A percentile compares a stretch with the other conserved stretches of the same genome.
These are phyloP conservation scores for Carcina quercana DNA, from an alignment of 2,888 invertebrate genomes.

Conservation along the genomic window DNA sequence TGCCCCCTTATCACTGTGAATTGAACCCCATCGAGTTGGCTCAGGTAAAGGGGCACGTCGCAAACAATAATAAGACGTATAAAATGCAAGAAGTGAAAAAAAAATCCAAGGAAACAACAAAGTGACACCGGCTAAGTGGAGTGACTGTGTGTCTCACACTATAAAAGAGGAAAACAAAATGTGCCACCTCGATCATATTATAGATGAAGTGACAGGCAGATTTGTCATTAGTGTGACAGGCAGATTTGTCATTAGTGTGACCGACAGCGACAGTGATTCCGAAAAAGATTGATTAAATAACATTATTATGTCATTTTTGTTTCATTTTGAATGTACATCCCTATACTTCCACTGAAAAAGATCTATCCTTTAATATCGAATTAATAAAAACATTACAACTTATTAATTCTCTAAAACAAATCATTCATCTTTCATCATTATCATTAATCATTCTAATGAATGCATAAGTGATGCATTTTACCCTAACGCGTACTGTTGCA, in stretches of 20 bases:
- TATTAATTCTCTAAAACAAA: too few relatives aligned
- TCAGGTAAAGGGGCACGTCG: constrained; percentile 5
- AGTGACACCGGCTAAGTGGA: not conserved
- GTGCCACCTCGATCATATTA: not conserved
- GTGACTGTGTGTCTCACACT: not conserved
- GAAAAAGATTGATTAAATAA: too few relatives aligned
- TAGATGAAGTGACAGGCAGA: not conserved
- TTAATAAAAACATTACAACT: too few relatives aligned
- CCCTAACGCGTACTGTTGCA: too few relatives aligned
- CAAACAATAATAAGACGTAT: constrained; percentile 3
- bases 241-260: constrained; percentile 1
- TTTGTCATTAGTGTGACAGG: constrained; percentile 1
- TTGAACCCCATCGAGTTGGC: constrained; percentile 14
- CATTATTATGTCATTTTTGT: too few relatives aligned
- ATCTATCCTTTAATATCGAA: too few relatives aligned
- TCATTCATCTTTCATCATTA: too few relatives aligned
- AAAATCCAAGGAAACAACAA: not conserved
- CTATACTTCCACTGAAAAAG: too few relatives aligned
- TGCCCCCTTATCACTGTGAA: constrained; percentile 12
- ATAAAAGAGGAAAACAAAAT: constrained; percentile 2
- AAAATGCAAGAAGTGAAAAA: constrained; percentile 3
- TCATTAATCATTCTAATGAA: too few relatives aligned
- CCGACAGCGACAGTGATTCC: too few relatives aligned
- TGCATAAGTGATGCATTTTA: too few relatives aligned
- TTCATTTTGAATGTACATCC: too few relatives aligned